Evolutionary conservation across 2,113 vertebrate genomes (phyloP), one percentile per base, ranked within the genome.

Genomic region (Fregata magnificens): DNA sequence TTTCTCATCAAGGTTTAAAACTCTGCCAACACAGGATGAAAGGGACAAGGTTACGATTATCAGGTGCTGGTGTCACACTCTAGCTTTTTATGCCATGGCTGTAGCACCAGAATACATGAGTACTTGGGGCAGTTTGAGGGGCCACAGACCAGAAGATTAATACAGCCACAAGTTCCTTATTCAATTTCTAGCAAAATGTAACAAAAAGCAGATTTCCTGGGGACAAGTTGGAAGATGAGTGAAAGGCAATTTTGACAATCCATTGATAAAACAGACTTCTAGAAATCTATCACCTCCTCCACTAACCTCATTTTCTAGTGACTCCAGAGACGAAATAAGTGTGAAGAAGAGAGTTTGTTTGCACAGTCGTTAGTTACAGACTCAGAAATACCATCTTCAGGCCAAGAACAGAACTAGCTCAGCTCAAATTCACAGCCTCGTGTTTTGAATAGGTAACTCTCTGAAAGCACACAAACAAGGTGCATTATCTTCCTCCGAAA

Each of bases 11-110:
- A 36, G 45, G 45, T 34, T 86, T 42, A 3, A 76, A 34, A 4
- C 69, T 63, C 66, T 45, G 77, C 58, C 73, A 69, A 4, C 9
- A 1, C 3, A 1, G 67, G 67, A 59, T 5, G 19, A 29, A 42
- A 66, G 49, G 36, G 65, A 78, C 0, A 1, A 81, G 50, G 70
- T 69, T 11, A 0, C 11, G 7, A 6, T 28, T 4, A 11, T 1
- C 69, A 62, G 65, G 17, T 45, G n/a, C 38, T 65, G 52, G 10
- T 45, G 21, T 13, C 38, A 16, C 5, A 0, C 58, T 72, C 22
- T 9, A n/a, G 63, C 34, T 55, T 70, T 52, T 55, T 38, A 14
- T 17, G 76, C 49, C 22, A 6, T 3, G 21, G 70, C 65, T 66
- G 40, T 2, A n/a, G 38, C 42, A 58, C 19, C 62, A 50, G 11